These are phyloP conservation scores for Percopsis transmontana DNA, from an alignment of 2,113 vertebrate species.

Conservation along the genomic window DNA sequence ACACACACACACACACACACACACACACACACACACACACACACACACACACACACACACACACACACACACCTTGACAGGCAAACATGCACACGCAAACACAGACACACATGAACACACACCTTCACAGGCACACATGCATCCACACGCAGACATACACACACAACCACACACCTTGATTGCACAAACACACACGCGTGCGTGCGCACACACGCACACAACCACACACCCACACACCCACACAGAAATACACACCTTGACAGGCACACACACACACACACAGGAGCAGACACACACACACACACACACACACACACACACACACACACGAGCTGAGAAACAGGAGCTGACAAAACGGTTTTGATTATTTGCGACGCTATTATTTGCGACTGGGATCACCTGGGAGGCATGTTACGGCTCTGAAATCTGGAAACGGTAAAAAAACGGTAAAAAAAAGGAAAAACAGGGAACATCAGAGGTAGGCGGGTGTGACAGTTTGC, in stretches of 20 bases:
- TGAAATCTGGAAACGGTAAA: conserved; percentile 77
- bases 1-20: neutral
- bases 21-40: neutral
- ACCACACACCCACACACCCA: conserved; percentile 9
- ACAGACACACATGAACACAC: neutral
- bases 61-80: neutral
- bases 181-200: neutral
- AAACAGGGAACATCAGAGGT: conserved; percentile 63
- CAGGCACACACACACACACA: neutral
- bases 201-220: neutral
- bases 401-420: conserved; percentile 66
- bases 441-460: conserved; percentile 24
- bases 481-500: conserved; percentile 59
- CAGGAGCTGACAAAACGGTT: conserved; percentile 59
- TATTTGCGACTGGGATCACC: conserved; percentile 52
- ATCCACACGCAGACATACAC: neutral
- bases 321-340: conserved; percentile 21
- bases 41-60: neutral
- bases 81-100: neutral
- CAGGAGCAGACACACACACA: conserved; percentile 5
- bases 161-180: neutral
- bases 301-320: conserved; percentile 6
- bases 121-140: neutral
- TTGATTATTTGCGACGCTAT: conserved; percentile 64
- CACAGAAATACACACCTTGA: neutral